These are phyloP conservation scores for Tricholauxania praeusta DNA, from an alignment of 2,888 invertebrate species.

Conservation along the genomic window DNA sequence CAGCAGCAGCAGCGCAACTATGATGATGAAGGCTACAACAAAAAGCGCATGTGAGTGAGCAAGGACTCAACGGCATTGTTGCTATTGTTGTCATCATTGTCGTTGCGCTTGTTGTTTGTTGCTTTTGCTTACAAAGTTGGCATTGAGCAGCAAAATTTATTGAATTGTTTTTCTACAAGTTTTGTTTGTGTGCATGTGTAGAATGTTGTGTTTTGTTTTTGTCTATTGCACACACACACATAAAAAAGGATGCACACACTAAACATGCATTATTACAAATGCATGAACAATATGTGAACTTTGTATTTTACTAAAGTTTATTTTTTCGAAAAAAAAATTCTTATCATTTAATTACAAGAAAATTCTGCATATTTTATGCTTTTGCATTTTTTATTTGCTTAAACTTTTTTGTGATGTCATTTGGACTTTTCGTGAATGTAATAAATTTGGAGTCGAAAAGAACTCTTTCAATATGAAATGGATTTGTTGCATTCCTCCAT, in stretches of 20 bases:
- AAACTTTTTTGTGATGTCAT: too few species aligned
- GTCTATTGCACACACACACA: conserved; percentile 21
- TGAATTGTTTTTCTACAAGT: conserved; percentile 23
- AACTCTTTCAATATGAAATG: too few species aligned
- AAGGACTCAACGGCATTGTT: conserved; percentile 2
- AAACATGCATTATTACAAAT: background rate
- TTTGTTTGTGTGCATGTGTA: background rate
- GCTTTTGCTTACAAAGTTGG: background rate
- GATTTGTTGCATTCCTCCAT: too few species aligned
- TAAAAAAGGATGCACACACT: conserved; percentile 18
- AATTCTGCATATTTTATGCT: too few species aligned
- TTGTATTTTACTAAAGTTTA: too few species aligned
- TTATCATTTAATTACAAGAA: too few species aligned
- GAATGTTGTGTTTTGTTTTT: too few species aligned
- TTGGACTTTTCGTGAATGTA: too few species aligned
- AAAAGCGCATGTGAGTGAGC: background rate
- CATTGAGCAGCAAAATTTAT: conserved; percentile 22
- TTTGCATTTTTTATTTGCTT: too few species aligned
- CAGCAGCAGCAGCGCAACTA: background rate
- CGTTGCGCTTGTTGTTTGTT: background rate
- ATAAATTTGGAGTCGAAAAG: too few species aligned
- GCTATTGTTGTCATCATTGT: background rate
- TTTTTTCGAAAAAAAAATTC: too few species aligned
- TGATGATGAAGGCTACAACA: conserved; percentile 11
- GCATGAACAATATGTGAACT: too few species aligned